Base-by-base conservation (phyloP, 2,888 invertebrate species). In the Gibbula magus region DNA sequence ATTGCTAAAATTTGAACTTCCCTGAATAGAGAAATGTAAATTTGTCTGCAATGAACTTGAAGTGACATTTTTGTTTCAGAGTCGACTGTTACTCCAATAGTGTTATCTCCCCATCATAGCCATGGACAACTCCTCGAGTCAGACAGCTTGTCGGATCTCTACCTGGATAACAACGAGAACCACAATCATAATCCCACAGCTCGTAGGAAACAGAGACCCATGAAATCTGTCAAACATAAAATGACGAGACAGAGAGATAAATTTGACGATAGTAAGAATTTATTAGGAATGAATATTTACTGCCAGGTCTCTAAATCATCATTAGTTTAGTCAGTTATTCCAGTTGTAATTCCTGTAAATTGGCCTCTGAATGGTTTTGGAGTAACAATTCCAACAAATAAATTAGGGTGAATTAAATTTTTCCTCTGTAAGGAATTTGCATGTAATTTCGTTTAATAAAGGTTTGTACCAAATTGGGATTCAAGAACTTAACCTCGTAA, bases 61-160 rank as follows among this genome's bases (percentile, higher is more conserved):
- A 45, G 8, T 13, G 1, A 45, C 45, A 1, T 10, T 29, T 54
- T 75, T 25, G 61, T 78, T 80, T 35, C 70, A 88, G 88, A 88
- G 70, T 87, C 86, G 0, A 82, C 86, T 53, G 86, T 88, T 13
- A 88, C 88, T 20, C 88, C 88, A 32, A 88, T 88, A 51, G 84
- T 86, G 32, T 78, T 83, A 13, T 82, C 82, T 39, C 83, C 84
- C 32, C 85, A 86, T 54, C 75, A 77, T 18, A 79, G 79, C 18
- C 86, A 88, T 82, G 88, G 88, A 13, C 84, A 83, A 56, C 61
- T 87, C 8, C 78, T 88, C n/a, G 87, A 87, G 78, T 88, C 88
- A 25, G 88, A 88, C 80, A 87, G 84, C 20, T 77, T 87, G 29
- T 86, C 87, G 8, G 87, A 87, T 29, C 80, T 86, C 70, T 85